phyloP scores from a whole-genome alignment of 2,797 vertebrate genomes.

The Periophthalmus magnuspinnatus region DNA sequence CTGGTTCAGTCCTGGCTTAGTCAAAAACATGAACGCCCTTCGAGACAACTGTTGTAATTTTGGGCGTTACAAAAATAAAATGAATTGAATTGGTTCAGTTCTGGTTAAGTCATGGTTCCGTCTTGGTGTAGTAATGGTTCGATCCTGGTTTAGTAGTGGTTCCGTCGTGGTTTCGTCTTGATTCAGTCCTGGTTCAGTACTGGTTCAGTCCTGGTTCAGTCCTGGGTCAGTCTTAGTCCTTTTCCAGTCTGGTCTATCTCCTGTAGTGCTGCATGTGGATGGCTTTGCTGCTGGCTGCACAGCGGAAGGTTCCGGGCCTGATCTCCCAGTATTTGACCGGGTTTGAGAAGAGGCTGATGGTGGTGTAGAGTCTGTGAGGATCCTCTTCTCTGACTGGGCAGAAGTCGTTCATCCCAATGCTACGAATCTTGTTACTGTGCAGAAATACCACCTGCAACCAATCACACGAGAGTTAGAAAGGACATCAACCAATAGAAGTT shows the following conservation, averaged over 20 bases:
- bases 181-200: too few relatives aligned
- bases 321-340: constrained; percentile 94
- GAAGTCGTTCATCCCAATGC: constrained; percentile 94
- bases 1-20: too few relatives aligned
- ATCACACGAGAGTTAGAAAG: not conserved
- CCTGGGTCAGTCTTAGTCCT: constrained; percentile 7
- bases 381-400: constrained; percentile 78
- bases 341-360: constrained; percentile 95
- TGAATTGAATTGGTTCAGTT: too few relatives aligned
- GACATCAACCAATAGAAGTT: not conserved
- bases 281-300: constrained; percentile 85
- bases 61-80: too few relatives aligned
- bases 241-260: constrained; percentile 59
- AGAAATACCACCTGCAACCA: constrained; percentile 88
- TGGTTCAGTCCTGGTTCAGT: not conserved
- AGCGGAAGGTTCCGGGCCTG: constrained; percentile 91
- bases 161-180: not conserved
- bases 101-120: not conserved
- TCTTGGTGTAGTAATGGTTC: not conserved
- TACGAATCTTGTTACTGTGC: constrained; percentile 89
- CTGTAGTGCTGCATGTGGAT: constrained; percentile 93
- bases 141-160: not conserved
- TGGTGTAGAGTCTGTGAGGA: constrained; percentile 90
- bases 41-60: too few relatives aligned
- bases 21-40: too few relatives aligned